These are phyloP conservation scores for Diplolepis rosae DNA, from an alignment of 2,888 invertebrate species.

Conservation along the genomic window DNA sequence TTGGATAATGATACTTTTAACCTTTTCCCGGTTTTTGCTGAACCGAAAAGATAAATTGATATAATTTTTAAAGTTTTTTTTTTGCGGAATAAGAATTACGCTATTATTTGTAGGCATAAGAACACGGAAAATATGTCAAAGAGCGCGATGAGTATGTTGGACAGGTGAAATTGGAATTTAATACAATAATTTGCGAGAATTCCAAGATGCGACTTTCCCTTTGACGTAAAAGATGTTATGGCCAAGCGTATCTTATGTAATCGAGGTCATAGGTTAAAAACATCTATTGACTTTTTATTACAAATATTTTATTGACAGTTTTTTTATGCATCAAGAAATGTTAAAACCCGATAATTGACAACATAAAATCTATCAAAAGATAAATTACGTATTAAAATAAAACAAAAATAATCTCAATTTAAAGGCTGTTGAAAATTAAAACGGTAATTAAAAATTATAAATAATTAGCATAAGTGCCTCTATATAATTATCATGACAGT, in stretches of 20 bases:
- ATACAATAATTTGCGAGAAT: conserved; percentile 2
- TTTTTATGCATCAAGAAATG: background rate
- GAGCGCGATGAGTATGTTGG: background rate
- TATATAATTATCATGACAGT: background rate
- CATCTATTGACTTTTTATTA: background rate
- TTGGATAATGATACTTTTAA: too few species aligned
- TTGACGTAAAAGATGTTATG: background rate
- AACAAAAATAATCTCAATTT: background rate
- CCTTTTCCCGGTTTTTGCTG: too few species aligned
- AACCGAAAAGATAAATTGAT: background rate
- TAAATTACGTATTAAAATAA: background rate
- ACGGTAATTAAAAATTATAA: background rate
- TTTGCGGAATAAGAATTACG: background rate
- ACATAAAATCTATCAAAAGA: background rate
- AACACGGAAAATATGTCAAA: background rate
- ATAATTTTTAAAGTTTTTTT: background rate
- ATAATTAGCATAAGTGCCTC: background rate
- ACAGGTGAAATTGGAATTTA: conserved; percentile 1
- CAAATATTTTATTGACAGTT: background rate
- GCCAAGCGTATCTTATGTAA: background rate
- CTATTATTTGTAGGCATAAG: background rate
- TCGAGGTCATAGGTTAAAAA: background rate
- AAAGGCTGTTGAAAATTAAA: background rate
- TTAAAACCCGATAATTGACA: background rate
- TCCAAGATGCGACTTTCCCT: background rate